phyloP scores from a whole-genome alignment of 1,140 invertebrate species.

The Aphelinus certus region DNA sequence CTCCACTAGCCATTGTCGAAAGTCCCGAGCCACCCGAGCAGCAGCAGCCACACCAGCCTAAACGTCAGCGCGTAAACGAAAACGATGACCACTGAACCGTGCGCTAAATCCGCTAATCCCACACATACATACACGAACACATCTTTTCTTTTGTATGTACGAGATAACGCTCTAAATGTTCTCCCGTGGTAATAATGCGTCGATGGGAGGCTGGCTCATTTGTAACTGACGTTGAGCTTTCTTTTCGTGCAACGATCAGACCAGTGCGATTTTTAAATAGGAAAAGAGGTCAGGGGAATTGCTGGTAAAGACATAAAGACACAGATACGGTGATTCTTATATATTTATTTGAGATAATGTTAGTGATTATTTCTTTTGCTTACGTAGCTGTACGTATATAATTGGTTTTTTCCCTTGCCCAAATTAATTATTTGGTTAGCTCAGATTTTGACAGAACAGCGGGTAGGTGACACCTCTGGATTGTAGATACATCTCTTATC shows the following conservation, averaged over 20 bases:
- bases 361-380: slow-evolving; percentile 25
- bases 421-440: no score
- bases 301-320: no score
- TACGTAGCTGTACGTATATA: slow-evolving; percentile 1
- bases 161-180: slow-evolving; percentile 54
- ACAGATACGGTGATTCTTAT: background rate
- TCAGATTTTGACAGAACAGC: no score
- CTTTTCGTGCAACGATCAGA: slow-evolving; percentile 13
- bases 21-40: slow-evolving; percentile 61
- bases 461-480: no score
- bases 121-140: no score
- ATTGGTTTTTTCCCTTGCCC: no score
- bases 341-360: slow-evolving; percentile 35
- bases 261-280: slow-evolving; percentile 8
- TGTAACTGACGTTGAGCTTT: slow-evolving; percentile 17
- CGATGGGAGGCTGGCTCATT: no score
- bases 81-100: slow-evolving; percentile 61
- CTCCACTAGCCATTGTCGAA: slow-evolving; percentile 62
- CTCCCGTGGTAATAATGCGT: background rate
- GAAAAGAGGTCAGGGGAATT: no score
- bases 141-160: slow-evolving; percentile 55
- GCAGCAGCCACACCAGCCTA: slow-evolving; percentile 51
- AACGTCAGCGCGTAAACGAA: slow-evolving; percentile 62
- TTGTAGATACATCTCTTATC: no score
- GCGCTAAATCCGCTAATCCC: no score